These are phyloP conservation scores for Ricordea florida DNA, from an alignment of 92 coral and sea anemone genomes.

Conservation along the genomic window DNA sequence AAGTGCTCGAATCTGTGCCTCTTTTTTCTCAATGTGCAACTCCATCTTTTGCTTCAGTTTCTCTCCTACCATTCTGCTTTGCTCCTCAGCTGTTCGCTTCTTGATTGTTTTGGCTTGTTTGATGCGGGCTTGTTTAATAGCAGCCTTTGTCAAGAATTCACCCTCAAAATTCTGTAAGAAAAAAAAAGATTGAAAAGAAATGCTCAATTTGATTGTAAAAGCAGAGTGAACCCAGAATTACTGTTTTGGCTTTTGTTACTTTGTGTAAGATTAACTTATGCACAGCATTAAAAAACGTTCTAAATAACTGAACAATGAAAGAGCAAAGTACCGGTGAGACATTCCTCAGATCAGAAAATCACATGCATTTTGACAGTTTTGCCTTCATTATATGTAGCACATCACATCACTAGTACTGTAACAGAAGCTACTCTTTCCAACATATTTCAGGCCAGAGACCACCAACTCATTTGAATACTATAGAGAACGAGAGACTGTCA, in stretches of 20 bases:
- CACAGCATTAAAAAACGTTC: background rate
- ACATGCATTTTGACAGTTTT: too few species aligned
- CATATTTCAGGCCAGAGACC: too few species aligned
- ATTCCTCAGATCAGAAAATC: too few species aligned
- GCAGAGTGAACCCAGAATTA: too few species aligned
- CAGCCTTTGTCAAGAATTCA: slow-evolving; percentile 56
- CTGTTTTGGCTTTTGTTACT: too few species aligned
- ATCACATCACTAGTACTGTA: too few species aligned
- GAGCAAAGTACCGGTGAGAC: background rate
- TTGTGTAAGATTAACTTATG: background rate
- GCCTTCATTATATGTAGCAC: too few species aligned
- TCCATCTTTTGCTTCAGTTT: slow-evolving; percentile 82
- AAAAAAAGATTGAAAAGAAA: background rate
- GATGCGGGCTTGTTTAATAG: slow-evolving; percentile 60
- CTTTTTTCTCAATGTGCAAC: slow-evolving; percentile 74
- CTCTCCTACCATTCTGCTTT: slow-evolving; percentile 77
- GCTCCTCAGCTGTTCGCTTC: slow-evolving; percentile 63
- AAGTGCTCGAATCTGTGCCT: slow-evolving; percentile 71
- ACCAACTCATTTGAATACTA: too few species aligned
- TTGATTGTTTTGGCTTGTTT: slow-evolving; percentile 64
- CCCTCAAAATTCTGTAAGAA: slow-evolving; percentile 56
- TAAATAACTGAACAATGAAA: too few species aligned
- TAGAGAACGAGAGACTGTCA: too few species aligned
- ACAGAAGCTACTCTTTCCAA: too few species aligned
- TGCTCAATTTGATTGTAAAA: too few species aligned